Base-by-base conservation (phyloP, 1,140 invertebrate genomes). In the Neodiprion lecontei region DNA sequence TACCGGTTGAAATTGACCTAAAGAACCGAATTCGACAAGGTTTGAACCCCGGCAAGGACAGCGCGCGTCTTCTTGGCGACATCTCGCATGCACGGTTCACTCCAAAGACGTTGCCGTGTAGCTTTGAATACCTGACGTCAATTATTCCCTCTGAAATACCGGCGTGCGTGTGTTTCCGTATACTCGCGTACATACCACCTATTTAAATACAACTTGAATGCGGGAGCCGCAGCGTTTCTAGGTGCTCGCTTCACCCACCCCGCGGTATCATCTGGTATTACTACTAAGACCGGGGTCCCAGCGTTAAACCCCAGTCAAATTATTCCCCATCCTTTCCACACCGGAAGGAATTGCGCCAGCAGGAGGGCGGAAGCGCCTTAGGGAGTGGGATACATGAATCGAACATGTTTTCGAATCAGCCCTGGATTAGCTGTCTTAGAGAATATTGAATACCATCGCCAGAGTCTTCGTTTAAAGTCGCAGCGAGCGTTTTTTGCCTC, bases 271-370 rank as follows among this genome's bases (percentile, higher is more conserved):
- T 17, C 53, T 61, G 53, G 53, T 17, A 61, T 61, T 61, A 61
- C 53, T 17, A 5, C 53, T 61, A 61, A 61, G 53, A 61, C 53
- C 53, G n/a, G 53, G 53, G 53, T 7, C 53, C 53, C n/a, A 61
- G 11, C 53, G 53, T 61, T 61, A 61, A 61, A 61, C 53, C 53
- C 53, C 53, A 61, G 53, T 61, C 53, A 61, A 61, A 61, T 61
- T 61, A 61, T 61, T 61, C 53, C 53, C 53, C n/a, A 61, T 61
- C 53, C 53, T 61, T 12, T 4, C 53, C 5, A 17, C n/a, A 61
- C 53, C 11, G 53, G n/a, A 17, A 61, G 53, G 53, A 61, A 61
- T 61, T 61, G 4, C 53, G 9, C 53, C 4, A 61, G 11, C 53
- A 61, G 53, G 11, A 12, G 1, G 5, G 28, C n/a, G 53, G 50